Conservation (phyloP, 2,113 vertebrate genomes). For the Sminthopsis crassicaudata region DNA sequence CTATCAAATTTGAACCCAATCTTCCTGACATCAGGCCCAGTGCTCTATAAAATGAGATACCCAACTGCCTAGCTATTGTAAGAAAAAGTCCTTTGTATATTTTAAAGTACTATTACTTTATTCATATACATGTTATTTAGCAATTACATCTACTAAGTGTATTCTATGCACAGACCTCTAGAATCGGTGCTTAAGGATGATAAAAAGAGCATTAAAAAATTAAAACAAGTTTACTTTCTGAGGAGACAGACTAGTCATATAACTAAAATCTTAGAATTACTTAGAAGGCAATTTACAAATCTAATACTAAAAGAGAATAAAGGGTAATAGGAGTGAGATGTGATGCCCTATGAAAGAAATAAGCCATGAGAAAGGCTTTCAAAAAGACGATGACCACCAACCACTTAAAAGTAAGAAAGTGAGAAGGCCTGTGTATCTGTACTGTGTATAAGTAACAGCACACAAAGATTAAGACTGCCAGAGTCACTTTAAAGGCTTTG, state of each 20-base stretch:
- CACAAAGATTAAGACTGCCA: neutral
- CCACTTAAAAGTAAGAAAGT: neutral
- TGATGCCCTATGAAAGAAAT: neutral
- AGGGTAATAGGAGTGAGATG: neutral
- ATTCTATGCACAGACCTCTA: neutral
- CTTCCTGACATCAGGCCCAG: neutral
- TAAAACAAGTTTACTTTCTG: neutral
- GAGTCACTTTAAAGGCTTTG: neutral
- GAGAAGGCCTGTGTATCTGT: neutral
- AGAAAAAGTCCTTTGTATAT: neutral
- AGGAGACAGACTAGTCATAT: neutral
- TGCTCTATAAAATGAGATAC: neutral
- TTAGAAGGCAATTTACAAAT: neutral
- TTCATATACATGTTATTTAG: neutral
- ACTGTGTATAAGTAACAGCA: neutral
- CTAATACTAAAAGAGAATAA: neutral
- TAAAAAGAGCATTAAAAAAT: neutral
- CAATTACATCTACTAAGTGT: neutral
- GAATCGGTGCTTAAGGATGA: neutral
- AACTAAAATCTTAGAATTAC: neutral
- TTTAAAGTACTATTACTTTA: neutral
- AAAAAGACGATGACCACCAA: neutral
- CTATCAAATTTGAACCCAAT: neutral
- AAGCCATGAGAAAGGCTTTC: neutral
- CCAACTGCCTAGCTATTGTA: neutral